Percentiles rank a stretch among this genome's conserved stretches.
These are phyloP conservation scores for Calameuta idolon DNA, from an alignment of 2,888 invertebrate genomes.

Conservation along the genomic window DNA sequence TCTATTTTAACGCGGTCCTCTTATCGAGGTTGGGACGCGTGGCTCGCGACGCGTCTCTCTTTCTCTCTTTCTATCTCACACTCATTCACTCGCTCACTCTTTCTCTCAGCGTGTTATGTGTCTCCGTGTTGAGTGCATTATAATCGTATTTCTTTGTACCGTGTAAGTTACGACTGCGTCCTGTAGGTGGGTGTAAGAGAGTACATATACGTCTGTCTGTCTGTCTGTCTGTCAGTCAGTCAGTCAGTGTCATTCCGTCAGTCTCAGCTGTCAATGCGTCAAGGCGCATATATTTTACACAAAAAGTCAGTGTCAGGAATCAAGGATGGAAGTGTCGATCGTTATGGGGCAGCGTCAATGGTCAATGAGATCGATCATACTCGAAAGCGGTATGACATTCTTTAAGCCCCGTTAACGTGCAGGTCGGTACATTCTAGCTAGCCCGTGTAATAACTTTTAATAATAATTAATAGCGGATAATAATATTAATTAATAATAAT, in stretches of 20 bases:
- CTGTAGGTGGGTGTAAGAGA: background rate
- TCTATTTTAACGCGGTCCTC: slow-evolving; percentile 33
- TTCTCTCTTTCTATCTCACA: background rate
- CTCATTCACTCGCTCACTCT: background rate
- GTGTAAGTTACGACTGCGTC: background rate
- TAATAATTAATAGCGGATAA: slow-evolving; percentile 59
- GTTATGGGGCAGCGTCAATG: slow-evolving; percentile 50
- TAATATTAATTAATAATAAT: slow-evolving; percentile 41
- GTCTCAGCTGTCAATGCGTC: background rate
- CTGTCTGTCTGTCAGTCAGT: too few relatives aligned
- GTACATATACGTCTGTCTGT: background rate
- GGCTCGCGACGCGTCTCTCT: background rate
- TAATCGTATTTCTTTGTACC: background rate
- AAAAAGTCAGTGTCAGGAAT: background rate
- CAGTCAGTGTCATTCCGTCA: background rate
- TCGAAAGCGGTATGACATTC: slow-evolving; percentile 48
- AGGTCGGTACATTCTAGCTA: slow-evolving; percentile 55
- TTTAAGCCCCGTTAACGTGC: slow-evolving; percentile 43
- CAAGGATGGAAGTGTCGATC: slow-evolving; percentile 22
- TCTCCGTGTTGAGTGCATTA: background rate
- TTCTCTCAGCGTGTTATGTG: background rate
- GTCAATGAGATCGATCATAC: slow-evolving; percentile 66
- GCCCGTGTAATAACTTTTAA: slow-evolving; percentile 56
- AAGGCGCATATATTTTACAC: background rate
- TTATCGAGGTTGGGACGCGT: background rate